These are phyloP conservation scores for Ciconia boyciana DNA, from an alignment of 2,113 vertebrate species.

Conservation along the genomic window DNA sequence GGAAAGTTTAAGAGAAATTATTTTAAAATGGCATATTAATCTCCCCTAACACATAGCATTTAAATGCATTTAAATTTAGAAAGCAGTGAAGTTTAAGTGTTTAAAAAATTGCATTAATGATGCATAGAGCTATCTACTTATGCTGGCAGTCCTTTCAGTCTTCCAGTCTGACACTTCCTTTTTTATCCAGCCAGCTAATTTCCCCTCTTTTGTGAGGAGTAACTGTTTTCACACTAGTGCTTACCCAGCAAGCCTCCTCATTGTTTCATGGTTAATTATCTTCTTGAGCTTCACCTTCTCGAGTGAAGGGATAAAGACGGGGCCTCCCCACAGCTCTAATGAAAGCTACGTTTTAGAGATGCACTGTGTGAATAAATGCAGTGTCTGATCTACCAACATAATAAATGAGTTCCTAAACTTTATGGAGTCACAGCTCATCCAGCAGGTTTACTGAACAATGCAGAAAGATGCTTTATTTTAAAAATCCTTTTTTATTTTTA, in stretches of 20 bases:
- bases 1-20: slow-evolving; percentile 67
- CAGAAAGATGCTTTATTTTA: slow-evolving; percentile 14
- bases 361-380: slow-evolving; percentile 70
- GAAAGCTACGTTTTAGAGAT: slow-evolving; percentile 71
- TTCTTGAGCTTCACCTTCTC: slow-evolving; percentile 78
- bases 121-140: slow-evolving; percentile 75
- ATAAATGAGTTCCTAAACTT: slow-evolving; percentile 76
- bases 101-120: slow-evolving; percentile 79
- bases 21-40: slow-evolving; percentile 70
- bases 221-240: slow-evolving; percentile 82
- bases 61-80: slow-evolving; percentile 73
- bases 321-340: slow-evolving; percentile 69
- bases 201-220: slow-evolving; percentile 81
- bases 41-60: slow-evolving; percentile 62
- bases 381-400: slow-evolving; percentile 69
- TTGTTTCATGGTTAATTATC: slow-evolving; percentile 84
- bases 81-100: slow-evolving; percentile 75
- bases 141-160: slow-evolving; percentile 76
- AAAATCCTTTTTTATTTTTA: background rate
- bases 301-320: slow-evolving; percentile 22
- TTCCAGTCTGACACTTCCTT: slow-evolving; percentile 80
- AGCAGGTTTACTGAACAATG: slow-evolving; percentile 57
- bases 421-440: slow-evolving; percentile 65
- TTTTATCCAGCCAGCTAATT: slow-evolving; percentile 82
- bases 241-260: slow-evolving; percentile 79